A percentile compares a stretch with the other conserved stretches of the same genome.
These are phyloP conservation scores for Julus scandinavius DNA, from an alignment of 2,888 invertebrate species.

Conservation along the genomic window DNA sequence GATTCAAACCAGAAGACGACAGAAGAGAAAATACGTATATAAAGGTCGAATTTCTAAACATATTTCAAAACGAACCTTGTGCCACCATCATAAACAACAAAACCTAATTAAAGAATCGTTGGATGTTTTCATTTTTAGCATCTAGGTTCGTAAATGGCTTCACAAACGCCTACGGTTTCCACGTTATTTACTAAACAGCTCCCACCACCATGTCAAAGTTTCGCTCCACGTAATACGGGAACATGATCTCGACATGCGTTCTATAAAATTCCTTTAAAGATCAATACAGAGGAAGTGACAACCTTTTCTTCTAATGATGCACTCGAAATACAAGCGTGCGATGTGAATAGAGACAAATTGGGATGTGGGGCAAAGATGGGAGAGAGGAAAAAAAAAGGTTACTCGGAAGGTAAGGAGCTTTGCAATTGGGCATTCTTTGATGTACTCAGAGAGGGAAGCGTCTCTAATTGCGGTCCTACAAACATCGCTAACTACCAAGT, in stretches of 20 bases:
- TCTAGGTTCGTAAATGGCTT: background rate
- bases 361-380: background rate
- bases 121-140: background rate
- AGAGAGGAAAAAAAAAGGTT: background rate
- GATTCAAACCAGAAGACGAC: too few species aligned
- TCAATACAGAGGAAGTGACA: slow-evolving; percentile 11
- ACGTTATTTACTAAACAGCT: background rate
- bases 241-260: background rate
- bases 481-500: slow-evolving; percentile 14
- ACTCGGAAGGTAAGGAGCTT: background rate
- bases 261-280: background rate
- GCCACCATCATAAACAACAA: background rate
- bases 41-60: background rate
- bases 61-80: background rate
- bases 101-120: background rate
- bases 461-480: background rate
- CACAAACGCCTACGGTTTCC: background rate
- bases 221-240: background rate
- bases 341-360: slow-evolving; percentile 18
- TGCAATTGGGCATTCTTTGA: slow-evolving; percentile 29
- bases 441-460: slow-evolving; percentile 14
- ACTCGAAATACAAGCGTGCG: slow-evolving; percentile 9
- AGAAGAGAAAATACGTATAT: background rate
- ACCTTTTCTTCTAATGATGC: slow-evolving; percentile 18
- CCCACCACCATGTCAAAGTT: slow-evolving; percentile 6